These are phyloP conservation scores for Scotopteryx bipunctaria DNA, from an alignment of 2,888 invertebrate genomes.

Conservation along the genomic window DNA sequence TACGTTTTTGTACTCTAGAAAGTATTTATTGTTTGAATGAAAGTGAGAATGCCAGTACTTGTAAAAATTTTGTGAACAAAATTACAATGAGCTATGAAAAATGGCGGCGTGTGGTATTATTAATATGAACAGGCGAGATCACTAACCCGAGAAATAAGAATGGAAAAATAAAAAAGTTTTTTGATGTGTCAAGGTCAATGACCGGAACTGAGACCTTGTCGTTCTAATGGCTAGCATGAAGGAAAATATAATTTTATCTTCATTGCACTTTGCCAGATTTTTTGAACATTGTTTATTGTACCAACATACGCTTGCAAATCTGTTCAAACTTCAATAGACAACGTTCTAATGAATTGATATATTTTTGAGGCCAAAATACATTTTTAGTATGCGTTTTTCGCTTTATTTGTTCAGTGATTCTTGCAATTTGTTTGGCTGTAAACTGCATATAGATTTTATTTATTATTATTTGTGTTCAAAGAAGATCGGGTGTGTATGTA, in stretches of 20 bases:
- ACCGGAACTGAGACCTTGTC: slow-evolving; percentile 30
- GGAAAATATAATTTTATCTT: slow-evolving; percentile 25
- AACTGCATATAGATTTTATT: too few relatives aligned
- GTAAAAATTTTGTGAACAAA: slow-evolving; percentile 6
- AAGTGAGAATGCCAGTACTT: background rate
- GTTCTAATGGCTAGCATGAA: slow-evolving; percentile 26
- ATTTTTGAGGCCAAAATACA: too few relatives aligned
- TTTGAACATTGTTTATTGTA: slow-evolving; percentile 11
- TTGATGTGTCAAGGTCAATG: slow-evolving; percentile 33
- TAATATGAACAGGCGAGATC: slow-evolving; percentile 19
- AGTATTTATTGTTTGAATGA: slow-evolving; percentile 3
- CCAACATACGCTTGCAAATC: slow-evolving; percentile 13
- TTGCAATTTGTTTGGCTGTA: too few relatives aligned
- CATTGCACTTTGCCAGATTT: slow-evolving; percentile 16
- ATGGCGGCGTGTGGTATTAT: slow-evolving; percentile 1
- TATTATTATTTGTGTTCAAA: too few relatives aligned
- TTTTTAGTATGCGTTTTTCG: too few relatives aligned
- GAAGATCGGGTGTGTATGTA: too few relatives aligned
- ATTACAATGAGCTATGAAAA: slow-evolving; percentile 19
- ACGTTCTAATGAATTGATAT: too few relatives aligned
- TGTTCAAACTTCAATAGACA: too few relatives aligned
- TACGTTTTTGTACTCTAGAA: background rate
- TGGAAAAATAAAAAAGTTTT: slow-evolving; percentile 23
- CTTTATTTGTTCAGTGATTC: too few relatives aligned
- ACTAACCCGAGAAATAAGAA: slow-evolving; percentile 24